These are phyloP conservation scores for Drosophila watanabei DNA, from an alignment of 1,140 invertebrate species.

Conservation along the genomic window DNA sequence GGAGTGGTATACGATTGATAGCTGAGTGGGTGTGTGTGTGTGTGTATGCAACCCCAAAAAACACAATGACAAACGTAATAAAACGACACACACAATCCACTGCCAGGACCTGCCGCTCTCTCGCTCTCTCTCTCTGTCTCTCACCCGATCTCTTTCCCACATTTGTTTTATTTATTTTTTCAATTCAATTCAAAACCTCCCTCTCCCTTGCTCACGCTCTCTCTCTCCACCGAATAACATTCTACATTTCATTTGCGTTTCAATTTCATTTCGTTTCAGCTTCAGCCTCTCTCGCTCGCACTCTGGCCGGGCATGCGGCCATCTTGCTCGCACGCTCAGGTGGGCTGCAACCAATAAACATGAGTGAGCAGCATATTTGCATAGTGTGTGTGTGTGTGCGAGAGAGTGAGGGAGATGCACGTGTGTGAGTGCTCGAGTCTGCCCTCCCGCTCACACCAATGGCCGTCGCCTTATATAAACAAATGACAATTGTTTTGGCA, in stretches of 20 bases:
- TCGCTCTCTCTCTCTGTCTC: constrained; percentile 10
- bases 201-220: constrained; percentile 57
- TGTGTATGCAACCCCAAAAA: constrained; percentile 79
- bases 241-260: constrained; percentile 77
- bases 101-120: constrained; percentile 8
- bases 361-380: constrained; percentile 81
- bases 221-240: constrained; percentile 30
- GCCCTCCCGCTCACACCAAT: constrained; percentile 67
- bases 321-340: constrained; percentile 49
- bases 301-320: constrained; percentile 15
- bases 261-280: constrained; percentile 82
- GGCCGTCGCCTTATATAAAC: constrained; percentile 77
- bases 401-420: constrained; percentile 22
- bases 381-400: constrained; percentile 55
- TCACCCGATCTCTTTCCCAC: constrained; percentile 13
- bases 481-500: constrained; percentile 85
- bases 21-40: constrained; percentile 52
- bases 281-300: constrained; percentile 40
- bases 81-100: constrained; percentile 70
- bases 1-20: constrained; percentile 78
- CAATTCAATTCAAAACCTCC: constrained; percentile 70
- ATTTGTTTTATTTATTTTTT: constrained; percentile 83
- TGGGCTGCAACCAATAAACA: constrained; percentile 85
- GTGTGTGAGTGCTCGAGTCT: constrained; percentile 43
- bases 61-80: constrained; percentile 82